phyloP scores from a whole-genome alignment of 2,113 vertebrate species.

The Synodontis membranacea region DNA sequence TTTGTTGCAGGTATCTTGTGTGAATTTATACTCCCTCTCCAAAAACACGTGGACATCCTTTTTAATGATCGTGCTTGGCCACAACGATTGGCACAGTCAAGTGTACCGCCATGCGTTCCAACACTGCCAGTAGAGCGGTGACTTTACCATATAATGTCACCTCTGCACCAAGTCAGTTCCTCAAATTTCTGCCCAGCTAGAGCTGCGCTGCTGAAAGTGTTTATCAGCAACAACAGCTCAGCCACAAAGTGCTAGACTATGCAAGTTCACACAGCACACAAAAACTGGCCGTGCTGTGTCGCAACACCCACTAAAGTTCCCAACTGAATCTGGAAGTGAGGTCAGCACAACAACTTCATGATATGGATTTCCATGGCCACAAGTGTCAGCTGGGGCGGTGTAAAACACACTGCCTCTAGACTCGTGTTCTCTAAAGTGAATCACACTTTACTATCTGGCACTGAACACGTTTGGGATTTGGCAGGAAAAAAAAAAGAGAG shows the following conservation, averaged over 20 bases:
- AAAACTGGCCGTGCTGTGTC: background rate
- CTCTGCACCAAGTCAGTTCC: background rate
- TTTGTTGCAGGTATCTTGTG: background rate
- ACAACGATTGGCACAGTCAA: background rate
- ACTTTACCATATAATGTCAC: background rate
- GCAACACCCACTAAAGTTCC: background rate
- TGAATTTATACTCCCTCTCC: background rate
- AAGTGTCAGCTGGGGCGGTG: background rate
- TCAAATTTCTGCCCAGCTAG: background rate
- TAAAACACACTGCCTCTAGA: background rate
- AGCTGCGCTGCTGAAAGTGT: background rate
- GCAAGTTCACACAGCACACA: background rate
- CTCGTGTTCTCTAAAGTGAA: background rate
- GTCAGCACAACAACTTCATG: background rate
- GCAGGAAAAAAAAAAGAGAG: background rate
- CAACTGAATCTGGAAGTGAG: background rate
- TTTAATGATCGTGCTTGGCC: background rate
- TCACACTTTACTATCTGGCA: background rate
- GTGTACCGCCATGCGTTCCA: background rate
- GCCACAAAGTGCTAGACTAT: background rate
- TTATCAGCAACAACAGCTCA: background rate
- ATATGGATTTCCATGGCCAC: background rate
- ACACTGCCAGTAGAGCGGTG: background rate
- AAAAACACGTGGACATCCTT: background rate
- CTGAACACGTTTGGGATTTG: background rate